Conservation (phyloP, 92 coral and sea anemone species). For the Zoanthus gigantus region DNA sequence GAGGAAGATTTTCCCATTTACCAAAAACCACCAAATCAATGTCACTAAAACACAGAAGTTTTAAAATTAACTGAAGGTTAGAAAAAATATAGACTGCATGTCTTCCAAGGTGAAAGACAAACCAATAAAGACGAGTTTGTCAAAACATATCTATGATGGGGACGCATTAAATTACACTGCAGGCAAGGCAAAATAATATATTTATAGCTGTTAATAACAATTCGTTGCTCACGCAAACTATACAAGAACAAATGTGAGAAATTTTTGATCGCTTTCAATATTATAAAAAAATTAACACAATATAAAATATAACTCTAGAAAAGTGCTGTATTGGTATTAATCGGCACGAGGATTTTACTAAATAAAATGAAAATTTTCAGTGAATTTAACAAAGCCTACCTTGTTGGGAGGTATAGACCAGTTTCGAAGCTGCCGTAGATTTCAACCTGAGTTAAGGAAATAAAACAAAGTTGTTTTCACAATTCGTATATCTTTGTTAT, state of each 20-base stretch:
- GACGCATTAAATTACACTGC: constrained; percentile 45
- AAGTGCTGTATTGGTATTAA: neutral
- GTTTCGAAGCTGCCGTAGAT: constrained; percentile 96
- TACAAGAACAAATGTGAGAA: neutral
- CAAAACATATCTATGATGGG: constrained; percentile 4
- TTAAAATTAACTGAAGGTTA: neutral
- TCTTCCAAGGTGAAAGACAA: constrained; percentile 10
- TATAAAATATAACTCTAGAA: neutral
- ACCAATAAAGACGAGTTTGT: constrained; percentile 33
- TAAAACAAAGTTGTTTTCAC: constrained; percentile 21
- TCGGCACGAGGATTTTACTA: neutral
- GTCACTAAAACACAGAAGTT: constrained; percentile 67
- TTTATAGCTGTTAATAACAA: constrained; percentile 14
- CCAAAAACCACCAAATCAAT: constrained; percentile 98
- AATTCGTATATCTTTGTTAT: neutral
- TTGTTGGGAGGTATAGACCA: constrained; percentile 95
- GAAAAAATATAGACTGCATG: constrained; percentile 24
- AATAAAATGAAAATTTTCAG: neutral
- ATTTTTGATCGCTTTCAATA: neutral
- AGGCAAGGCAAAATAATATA: neutral
- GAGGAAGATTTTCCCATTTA: constrained; percentile 91
- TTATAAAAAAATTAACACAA: neutral
- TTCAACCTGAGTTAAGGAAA: constrained; percentile 72
- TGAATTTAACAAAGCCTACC: constrained; percentile 65
- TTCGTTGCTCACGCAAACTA: constrained; percentile 29